Percentiles rank a stretch among this genome's conserved stretches.
phyloP scores from a whole-genome alignment of 2,797 vertebrate species.

The Salmo trutta region DNA sequence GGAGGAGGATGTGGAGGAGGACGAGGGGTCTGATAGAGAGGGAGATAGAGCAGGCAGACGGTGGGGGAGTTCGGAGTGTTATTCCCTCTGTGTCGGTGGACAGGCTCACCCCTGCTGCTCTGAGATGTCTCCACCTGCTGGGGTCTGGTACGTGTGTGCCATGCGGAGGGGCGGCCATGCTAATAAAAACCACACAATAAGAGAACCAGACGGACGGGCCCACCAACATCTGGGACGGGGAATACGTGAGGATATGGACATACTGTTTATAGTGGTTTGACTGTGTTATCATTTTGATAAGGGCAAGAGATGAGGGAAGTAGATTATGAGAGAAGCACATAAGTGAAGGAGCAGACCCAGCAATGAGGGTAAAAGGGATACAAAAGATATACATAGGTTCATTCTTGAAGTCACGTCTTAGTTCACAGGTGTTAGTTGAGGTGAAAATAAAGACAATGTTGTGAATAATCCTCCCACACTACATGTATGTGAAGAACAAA shows the following conservation, averaged over 20 bases:
- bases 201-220: constrained; percentile 14
- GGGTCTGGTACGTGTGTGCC: constrained; percentile 9
- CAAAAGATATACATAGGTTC: too few relatives aligned
- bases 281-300: too few relatives aligned
- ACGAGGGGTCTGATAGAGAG: constrained; percentile 31
- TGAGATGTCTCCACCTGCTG: constrained; percentile 20
- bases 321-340: too few relatives aligned
- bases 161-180: neutral
- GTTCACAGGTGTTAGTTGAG: too few relatives aligned
- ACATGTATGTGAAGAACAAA: constrained; percentile 2
- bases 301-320: too few relatives aligned
- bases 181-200: constrained; percentile 9
- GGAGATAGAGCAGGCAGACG: neutral
- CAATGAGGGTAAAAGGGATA: too few relatives aligned
- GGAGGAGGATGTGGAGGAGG: neutral
- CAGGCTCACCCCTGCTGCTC: constrained; percentile 44
- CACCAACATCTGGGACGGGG: constrained; percentile 17
- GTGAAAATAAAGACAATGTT: too few relatives aligned
- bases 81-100: constrained; percentile 33
- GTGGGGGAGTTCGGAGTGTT: constrained; percentile 17
- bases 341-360: too few relatives aligned
- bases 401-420: too few relatives aligned
- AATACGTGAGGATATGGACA: neutral
- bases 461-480: too few relatives aligned
- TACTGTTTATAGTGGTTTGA: neutral